phyloP scores from a whole-genome alignment of 1,140 invertebrate species.

The Oncopodura yosiiana region DNA sequence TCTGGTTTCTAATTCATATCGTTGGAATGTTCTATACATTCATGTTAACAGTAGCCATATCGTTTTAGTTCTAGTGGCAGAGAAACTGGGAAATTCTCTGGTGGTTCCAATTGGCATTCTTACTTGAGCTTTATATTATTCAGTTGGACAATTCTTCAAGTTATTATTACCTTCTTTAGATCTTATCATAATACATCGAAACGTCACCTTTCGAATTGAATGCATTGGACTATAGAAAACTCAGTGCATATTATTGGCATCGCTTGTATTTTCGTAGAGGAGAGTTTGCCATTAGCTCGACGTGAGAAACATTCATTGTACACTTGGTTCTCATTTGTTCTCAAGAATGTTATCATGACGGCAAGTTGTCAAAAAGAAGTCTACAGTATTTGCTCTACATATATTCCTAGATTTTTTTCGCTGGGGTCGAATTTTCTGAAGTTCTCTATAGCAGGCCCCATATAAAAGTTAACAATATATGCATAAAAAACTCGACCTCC shows the following conservation, averaged over 20 bases:
- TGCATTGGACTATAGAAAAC: conserved; percentile 86
- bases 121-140: conserved; percentile 66
- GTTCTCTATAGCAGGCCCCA: no score
- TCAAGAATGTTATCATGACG: conserved; percentile 78
- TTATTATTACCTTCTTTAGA: conserved; percentile 70
- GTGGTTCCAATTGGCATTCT: conserved; percentile 58
- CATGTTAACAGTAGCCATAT: conserved; percentile 62
- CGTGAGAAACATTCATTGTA: conserved; percentile 57
- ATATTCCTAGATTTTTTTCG: no score
- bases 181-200: conserved; percentile 70
- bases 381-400: no score
- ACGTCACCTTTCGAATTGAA: conserved; percentile 84
- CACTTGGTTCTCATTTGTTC: conserved; percentile 58
- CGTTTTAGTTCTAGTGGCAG: conserved; percentile 73
- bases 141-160: conserved; percentile 71
- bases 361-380: conserved; percentile 51
- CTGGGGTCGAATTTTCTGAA: no score
- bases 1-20: conserved; percentile 86
- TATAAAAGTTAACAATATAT: no score
- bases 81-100: conserved; percentile 55
- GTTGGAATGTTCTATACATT: conserved; percentile 74
- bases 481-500: no score
- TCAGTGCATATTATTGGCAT: conserved; percentile 82
- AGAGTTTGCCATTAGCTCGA: conserved; percentile 69
- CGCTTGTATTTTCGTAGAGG: conserved; percentile 84